Evolutionary conservation across 2,113 vertebrate genomes (phyloP).

Genomic region (Aptenodytes forsteri): DNA sequence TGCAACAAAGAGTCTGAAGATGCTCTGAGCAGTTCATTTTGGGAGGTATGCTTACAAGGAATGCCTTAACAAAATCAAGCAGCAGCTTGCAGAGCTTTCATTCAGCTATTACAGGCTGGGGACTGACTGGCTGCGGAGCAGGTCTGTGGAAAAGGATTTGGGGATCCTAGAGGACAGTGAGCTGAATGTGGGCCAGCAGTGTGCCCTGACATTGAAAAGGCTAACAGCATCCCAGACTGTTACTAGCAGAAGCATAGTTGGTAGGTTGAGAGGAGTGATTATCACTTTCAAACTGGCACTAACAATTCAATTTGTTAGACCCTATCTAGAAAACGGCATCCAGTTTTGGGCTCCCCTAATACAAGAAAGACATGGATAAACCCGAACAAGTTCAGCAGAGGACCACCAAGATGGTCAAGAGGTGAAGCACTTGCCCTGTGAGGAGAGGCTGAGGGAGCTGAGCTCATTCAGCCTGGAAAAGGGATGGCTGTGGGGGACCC

Average conservation of each 20-base stretch:
- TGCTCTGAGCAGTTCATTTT: not conserved
- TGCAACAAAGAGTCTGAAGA: not conserved
- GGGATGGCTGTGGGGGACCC: not conserved
- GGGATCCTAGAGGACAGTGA: not conserved
- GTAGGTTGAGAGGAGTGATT: not conserved
- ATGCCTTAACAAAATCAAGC: not conserved
- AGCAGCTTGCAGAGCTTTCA: not conserved
- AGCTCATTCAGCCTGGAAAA: not conserved
- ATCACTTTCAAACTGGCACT: not conserved
- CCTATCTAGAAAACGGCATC: not conserved
- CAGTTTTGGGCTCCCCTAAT: not conserved
- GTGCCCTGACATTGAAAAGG: not conserved
- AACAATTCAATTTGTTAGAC: not conserved
- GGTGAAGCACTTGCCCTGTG: not conserved
- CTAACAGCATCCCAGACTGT: not conserved
- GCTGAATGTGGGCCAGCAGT: not conserved
- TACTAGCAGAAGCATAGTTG: not conserved
- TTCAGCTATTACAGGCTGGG: not conserved
- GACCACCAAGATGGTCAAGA: not conserved
- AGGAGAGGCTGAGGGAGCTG: not conserved
- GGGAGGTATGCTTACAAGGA: not conserved
- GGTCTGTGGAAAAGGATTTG: not conserved
- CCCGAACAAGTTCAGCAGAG: not conserved
- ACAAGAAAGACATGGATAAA: not conserved
- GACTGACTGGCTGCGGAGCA: not conserved